These are phyloP conservation scores for Stenopsyche tienmushanensis DNA, from an alignment of 1,140 invertebrate species.

Conservation along the genomic window DNA sequence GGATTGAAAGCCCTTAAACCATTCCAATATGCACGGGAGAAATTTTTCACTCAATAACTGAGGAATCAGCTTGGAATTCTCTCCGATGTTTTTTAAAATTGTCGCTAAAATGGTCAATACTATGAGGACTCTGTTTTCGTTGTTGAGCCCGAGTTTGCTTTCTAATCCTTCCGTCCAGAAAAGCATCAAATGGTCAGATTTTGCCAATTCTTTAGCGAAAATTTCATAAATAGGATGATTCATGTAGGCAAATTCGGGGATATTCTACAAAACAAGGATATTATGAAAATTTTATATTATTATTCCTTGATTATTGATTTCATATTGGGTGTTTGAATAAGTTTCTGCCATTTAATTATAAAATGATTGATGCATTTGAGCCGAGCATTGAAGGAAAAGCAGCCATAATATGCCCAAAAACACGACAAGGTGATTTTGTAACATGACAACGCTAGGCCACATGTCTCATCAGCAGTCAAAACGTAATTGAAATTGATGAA, in stretches of 20 bases:
- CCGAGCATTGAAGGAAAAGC: too few species aligned
- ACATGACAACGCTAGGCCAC: too few species aligned
- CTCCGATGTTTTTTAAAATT: slow-evolving; percentile 54
- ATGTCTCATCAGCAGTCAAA: too few species aligned
- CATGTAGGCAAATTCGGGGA: slow-evolving; percentile 58
- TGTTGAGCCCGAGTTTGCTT: slow-evolving; percentile 58
- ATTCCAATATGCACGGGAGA: slow-evolving; percentile 58
- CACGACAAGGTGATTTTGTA: too few species aligned
- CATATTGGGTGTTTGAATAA: too few species aligned
- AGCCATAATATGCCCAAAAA: too few species aligned
- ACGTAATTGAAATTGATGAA: too few species aligned
- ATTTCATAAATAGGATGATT: slow-evolving; percentile 63
- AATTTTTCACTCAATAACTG: slow-evolving; percentile 58
- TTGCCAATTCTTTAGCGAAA: slow-evolving; percentile 55
- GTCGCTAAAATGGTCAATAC: slow-evolving; percentile 55
- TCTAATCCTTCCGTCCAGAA: slow-evolving; percentile 62
- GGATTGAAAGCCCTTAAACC: slow-evolving; percentile 56
- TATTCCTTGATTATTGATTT: neutral
- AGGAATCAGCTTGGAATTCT: slow-evolving; percentile 53
- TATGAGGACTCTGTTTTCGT: slow-evolving; percentile 60
- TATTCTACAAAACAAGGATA: slow-evolving; percentile 53
- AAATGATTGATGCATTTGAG: too few species aligned
- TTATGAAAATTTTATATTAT: neutral
- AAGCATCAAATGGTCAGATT: slow-evolving; percentile 50
- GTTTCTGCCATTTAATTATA: too few species aligned